Evolutionary conservation across 2,113 vertebrate genomes (phyloP).

Genomic region (Muntiacus muntjak): DNA sequence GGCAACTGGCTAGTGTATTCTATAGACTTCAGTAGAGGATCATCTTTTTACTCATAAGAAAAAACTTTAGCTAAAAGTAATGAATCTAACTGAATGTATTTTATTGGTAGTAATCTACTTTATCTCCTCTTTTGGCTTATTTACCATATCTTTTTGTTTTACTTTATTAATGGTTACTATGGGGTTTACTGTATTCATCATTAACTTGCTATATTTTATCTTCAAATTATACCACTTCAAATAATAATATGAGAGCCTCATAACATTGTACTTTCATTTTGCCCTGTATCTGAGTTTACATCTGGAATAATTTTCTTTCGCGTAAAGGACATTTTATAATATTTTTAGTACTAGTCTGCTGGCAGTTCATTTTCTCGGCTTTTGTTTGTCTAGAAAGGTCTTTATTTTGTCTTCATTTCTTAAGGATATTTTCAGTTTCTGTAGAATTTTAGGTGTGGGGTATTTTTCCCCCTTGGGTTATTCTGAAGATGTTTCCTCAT

Average conservation of each 20-base stretch:
- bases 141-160: neutral
- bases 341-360: neutral
- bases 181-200: neutral
- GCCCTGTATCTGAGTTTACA: neutral
- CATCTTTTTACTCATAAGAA: neutral
- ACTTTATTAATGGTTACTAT: neutral
- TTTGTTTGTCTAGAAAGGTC: neutral
- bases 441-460: neutral
- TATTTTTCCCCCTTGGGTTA: neutral
- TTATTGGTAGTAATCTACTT: neutral
- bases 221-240: neutral
- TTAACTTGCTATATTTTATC: neutral
- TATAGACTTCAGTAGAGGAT: neutral
- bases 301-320: slow-evolving; percentile 33
- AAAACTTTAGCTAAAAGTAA: neutral
- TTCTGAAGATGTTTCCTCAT: neutral
- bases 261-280: neutral
- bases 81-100: neutral
- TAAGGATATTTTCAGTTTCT: neutral
- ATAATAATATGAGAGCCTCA: neutral
- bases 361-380: neutral
- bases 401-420: slow-evolving; percentile 7
- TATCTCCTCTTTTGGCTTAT: neutral
- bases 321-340: neutral
- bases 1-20: neutral